These are phyloP conservation scores for Druceiella hillmani DNA, from an alignment of 2,888 invertebrate genomes.

Conservation along the genomic window DNA sequence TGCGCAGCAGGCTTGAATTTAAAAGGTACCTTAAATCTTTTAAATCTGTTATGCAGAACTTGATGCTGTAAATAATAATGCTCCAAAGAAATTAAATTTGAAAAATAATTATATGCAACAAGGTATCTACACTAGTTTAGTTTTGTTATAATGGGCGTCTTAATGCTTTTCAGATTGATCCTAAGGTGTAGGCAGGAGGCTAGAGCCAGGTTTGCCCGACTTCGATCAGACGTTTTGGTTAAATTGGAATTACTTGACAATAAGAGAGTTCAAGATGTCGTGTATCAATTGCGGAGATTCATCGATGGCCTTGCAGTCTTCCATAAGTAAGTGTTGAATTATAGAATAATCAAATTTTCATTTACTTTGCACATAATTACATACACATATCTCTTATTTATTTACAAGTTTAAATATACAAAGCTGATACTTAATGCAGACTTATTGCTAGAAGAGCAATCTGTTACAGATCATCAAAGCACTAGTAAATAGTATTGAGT, in stretches of 20 bases:
- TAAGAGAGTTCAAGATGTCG: constrained; percentile 96
- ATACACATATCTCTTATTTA: too few species aligned
- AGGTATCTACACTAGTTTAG: too few species aligned
- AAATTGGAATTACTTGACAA: constrained; percentile 97
- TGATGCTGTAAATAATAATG: too few species aligned
- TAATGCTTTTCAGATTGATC: constrained; percentile 82
- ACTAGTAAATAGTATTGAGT: too few species aligned
- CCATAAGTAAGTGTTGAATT: constrained; percentile 35
- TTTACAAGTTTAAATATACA: neutral
- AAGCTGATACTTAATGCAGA: neutral
- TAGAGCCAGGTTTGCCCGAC: constrained; percentile 73
- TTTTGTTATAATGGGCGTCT: too few species aligned
- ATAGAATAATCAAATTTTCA: neutral
- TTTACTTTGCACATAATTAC: neutral
- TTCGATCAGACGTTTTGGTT: constrained; percentile 87
- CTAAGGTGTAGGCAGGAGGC: constrained; percentile 96
- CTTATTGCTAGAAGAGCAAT: too few species aligned
- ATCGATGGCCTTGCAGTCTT: constrained; percentile 76
- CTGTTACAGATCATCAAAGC: too few species aligned
- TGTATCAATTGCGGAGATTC: constrained; percentile 76
- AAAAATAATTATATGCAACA: too few species aligned
- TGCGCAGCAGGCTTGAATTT: too few species aligned
- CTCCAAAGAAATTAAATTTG: too few species aligned
- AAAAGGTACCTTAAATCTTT: too few species aligned
- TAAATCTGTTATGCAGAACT: too few species aligned